Conservation (phyloP, 1,140 invertebrate species). For the Microplitis demolitor region DNA sequence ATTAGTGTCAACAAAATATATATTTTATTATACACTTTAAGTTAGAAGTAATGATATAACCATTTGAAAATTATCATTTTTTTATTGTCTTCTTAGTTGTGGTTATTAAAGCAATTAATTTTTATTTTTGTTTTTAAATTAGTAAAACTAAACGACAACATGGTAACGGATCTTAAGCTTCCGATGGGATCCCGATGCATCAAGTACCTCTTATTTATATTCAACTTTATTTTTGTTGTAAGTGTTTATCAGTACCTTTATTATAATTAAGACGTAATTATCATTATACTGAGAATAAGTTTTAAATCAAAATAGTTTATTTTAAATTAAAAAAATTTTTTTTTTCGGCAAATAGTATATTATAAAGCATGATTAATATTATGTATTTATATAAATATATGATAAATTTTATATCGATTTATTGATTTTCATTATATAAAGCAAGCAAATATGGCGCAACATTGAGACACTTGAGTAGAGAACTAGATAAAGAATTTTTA, state of each 20-base stretch:
- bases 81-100: neutral
- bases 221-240: conserved; percentile 73
- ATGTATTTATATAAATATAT: neutral
- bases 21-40: neutral
- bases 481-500: neutral
- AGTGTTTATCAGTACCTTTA: conserved; percentile 49
- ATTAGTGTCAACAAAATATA: neutral
- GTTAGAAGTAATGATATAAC: too few relatives aligned
- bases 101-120: neutral
- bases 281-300: too few relatives aligned
- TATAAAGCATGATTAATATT: conserved; percentile 11
- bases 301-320: too few relatives aligned
- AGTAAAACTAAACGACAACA: conserved; percentile 11
- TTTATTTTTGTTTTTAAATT: neutral
- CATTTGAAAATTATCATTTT: neutral
- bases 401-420: neutral
- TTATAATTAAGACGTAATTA: neutral
- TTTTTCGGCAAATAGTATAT: neutral
- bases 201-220: conserved; percentile 70
- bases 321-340: neutral
- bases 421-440: conserved; percentile 12
- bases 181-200: conserved; percentile 62
- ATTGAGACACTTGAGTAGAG: too few relatives aligned
- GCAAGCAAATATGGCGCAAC: too few relatives aligned
- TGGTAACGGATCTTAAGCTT: conserved; percentile 45